phyloP scores from a whole-genome alignment of 2,797 vertebrate genomes.

The Monodelphis domestica region DNA sequence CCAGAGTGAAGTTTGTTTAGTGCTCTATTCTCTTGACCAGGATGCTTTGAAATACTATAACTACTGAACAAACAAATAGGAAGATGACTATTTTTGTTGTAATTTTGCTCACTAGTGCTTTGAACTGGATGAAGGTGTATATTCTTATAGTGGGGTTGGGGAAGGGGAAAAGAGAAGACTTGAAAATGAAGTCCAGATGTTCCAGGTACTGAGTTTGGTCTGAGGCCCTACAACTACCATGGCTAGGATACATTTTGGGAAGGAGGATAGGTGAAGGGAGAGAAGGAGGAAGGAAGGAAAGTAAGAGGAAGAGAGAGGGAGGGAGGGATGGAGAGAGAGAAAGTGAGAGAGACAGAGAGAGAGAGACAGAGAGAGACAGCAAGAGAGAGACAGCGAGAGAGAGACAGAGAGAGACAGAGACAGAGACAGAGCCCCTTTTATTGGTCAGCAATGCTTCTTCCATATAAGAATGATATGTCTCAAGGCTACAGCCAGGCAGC shows the following conservation, averaged over 20 bases:
- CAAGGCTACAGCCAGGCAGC: not conserved
- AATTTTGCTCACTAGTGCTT: not conserved
- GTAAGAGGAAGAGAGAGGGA: not conserved
- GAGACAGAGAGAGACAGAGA: no score
- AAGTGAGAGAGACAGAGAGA: not conserved
- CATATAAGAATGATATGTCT: not conserved
- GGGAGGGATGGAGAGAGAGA: not conserved
- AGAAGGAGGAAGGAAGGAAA: not conserved
- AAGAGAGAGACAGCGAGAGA: not conserved
- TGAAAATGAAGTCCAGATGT: not conserved
- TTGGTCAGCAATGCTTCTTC: constrained; percentile 5
- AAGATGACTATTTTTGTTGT: not conserved
- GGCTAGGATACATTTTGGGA: not conserved
- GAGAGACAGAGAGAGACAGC: not conserved
- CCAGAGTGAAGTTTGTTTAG: not conserved
- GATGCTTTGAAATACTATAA: not conserved
- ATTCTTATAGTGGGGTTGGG: not conserved
- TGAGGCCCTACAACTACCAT: not conserved
- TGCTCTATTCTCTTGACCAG: not conserved
- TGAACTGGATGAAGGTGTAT: not conserved
- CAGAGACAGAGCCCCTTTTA: not conserved
- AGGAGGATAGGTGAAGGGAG: not conserved
- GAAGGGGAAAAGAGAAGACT: not conserved
- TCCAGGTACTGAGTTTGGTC: not conserved
- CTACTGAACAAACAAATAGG: not conserved